Conservation (phyloP, 2,113 vertebrate species). For the Alectura lathami region DNA sequence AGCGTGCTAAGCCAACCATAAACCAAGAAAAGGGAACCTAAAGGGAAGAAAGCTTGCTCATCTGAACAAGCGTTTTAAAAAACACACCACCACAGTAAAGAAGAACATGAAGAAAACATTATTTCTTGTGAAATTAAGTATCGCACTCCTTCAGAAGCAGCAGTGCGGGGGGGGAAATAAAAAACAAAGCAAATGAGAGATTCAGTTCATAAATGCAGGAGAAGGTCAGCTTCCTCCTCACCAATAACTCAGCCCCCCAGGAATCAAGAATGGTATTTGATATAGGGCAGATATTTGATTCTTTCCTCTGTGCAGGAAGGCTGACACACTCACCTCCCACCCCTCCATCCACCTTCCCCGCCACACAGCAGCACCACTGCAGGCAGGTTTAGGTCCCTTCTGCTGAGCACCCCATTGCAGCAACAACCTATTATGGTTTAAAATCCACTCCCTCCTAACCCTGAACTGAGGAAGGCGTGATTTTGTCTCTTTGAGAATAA, state of each 20-base stretch:
- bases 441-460: not conserved
- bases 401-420: not conserved
- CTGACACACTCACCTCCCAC: not conserved
- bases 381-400: not conserved
- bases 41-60: not conserved
- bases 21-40: not conserved
- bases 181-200: not conserved
- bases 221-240: conserved; percentile 58
- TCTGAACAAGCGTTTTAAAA: not conserved
- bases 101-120: conserved; percentile 10
- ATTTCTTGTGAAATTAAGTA: conserved; percentile 14
- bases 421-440: not conserved
- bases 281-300: conserved; percentile 34
- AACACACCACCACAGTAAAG: not conserved
- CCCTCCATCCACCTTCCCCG: not conserved
- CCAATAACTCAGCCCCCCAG: not conserved
- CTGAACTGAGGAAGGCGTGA: not conserved
- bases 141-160: not conserved
- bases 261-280: not conserved
- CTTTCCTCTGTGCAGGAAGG: conserved; percentile 11
- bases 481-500: not conserved
- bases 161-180: accelerated
- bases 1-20: not conserved
- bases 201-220: conserved; percentile 38
- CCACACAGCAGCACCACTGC: accelerated